Percentiles rank a stretch among this genome's conserved stretches.
Evolutionary conservation across 2,113 vertebrate genomes (phyloP).

Genomic region (Alexandromys fortis): DNA sequence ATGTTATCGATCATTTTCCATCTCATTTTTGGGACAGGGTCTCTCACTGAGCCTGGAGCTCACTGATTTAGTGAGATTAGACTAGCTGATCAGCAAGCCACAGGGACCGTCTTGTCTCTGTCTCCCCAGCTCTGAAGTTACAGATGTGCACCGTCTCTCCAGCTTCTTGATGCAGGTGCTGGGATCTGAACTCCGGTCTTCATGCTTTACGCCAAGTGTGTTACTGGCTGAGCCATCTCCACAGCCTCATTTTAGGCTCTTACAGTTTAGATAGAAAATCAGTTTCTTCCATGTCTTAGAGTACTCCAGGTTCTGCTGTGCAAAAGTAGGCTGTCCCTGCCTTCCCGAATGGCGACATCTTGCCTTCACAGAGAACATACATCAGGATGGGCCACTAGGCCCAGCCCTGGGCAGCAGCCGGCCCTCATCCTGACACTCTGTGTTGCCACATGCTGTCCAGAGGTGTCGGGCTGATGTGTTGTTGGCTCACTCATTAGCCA

Average conservation of each 20-base stretch:
- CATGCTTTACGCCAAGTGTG: fast-evolving
- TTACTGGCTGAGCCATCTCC: background rate
- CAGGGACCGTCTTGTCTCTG: background rate
- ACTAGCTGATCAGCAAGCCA: background rate
- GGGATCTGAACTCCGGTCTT: background rate
- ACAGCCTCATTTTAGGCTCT: no score
- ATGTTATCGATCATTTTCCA: background rate
- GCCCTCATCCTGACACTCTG: background rate
- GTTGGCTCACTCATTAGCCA: constrained; percentile 21
- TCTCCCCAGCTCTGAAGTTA: background rate
- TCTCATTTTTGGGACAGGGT: background rate
- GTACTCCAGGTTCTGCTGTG: background rate
- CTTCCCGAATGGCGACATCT: background rate
- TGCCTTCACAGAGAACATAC: constrained; percentile 49
- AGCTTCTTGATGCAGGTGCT: background rate
- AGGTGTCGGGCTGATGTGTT: background rate
- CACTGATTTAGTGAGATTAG: background rate
- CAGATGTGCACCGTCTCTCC: background rate
- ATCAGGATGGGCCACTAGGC: background rate
- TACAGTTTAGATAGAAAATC: background rate
- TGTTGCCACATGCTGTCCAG: background rate
- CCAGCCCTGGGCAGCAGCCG: background rate
- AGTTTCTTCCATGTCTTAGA: background rate
- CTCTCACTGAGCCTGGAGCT: background rate
- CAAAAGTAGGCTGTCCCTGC: background rate